These are phyloP conservation scores for Caenorhabditis sulstoni DNA, from an alignment of 2,888 invertebrate genomes.

Conservation along the genomic window DNA sequence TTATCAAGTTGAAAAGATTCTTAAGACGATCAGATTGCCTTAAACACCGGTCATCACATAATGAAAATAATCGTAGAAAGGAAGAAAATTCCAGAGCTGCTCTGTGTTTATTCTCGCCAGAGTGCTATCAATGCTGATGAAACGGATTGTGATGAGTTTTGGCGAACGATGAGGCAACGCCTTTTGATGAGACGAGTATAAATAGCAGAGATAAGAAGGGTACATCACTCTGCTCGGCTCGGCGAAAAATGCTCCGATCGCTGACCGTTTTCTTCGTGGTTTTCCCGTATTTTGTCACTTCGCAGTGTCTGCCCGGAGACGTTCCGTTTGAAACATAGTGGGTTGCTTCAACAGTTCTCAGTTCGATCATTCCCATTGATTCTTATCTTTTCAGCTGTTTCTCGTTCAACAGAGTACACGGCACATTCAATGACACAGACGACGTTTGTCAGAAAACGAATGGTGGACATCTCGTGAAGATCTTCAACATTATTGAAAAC, in stretches of 20 bases:
- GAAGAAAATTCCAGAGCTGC: conserved; percentile 45
- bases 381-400: conserved; percentile 32
- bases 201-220: conserved; percentile 36
- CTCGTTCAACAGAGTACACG: conserved; percentile 39
- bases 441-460: conserved; percentile 13
- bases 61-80: conserved; percentile 17
- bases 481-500: conserved; percentile 40
- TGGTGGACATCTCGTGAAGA: conserved; percentile 29
- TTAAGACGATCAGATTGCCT: background rate
- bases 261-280: conserved; percentile 1
- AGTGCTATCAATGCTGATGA: conserved; percentile 31
- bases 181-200: conserved; percentile 19
- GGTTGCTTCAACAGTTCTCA: background rate
- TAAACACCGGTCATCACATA: conserved; percentile 19
- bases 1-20: background rate
- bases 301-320: conserved; percentile 29
- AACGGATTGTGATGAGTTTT: conserved; percentile 15
- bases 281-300: background rate
- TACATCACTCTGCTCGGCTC: conserved; percentile 19
- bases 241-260: conserved; percentile 24
- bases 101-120: background rate
- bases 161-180: conserved; percentile 28
- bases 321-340: conserved; percentile 23
- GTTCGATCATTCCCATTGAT: too few species aligned
- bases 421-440: conserved; percentile 23